Evolutionary conservation across 2,113 vertebrate species (phyloP).

Genomic region (Dendropsophus ebraccatus): DNA sequence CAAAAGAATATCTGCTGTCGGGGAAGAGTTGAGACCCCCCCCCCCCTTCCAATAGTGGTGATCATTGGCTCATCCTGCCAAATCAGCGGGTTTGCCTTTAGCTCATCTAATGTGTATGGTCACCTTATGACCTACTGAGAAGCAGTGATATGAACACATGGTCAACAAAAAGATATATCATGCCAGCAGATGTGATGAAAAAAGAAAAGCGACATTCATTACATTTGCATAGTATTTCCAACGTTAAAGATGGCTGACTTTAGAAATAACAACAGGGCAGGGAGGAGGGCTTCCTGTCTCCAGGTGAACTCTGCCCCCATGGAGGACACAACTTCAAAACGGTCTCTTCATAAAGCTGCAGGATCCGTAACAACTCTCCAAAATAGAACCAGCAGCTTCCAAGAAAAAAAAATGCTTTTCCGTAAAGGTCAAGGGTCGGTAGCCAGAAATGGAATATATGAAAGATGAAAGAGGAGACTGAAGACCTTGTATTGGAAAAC

Average conservation of each 20-base stretch:
- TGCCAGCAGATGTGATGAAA: not conserved
- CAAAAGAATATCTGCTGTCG: too few relatives aligned
- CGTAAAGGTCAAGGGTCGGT: conserved; percentile 34
- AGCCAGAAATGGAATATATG: conserved; percentile 50
- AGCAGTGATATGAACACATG: too few relatives aligned
- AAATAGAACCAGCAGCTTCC: conserved; percentile 48
- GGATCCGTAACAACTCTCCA: not conserved
- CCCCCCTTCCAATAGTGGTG: too few relatives aligned
- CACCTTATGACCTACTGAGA: too few relatives aligned
- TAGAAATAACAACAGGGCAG: not conserved
- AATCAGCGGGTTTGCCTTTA: too few relatives aligned
- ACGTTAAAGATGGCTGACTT: not conserved
- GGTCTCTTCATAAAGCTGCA: not conserved
- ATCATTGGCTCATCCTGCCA: too few relatives aligned
- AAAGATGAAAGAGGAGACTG: conserved; percentile 23
- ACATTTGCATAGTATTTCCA: not conserved
- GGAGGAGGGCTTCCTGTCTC: conserved; percentile 10
- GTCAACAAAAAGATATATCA: not conserved
- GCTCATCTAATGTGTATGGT: too few relatives aligned
- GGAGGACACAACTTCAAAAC: not conserved
- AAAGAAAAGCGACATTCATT: not conserved
- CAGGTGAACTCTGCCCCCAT: conserved; percentile 5
- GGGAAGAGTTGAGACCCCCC: too few relatives aligned
- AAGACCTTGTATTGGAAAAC: conserved; percentile 35
- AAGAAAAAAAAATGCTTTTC: not conserved